Base-by-base conservation (phyloP, 2,113 vertebrate species). In the Poecilia latipinna region DNA sequence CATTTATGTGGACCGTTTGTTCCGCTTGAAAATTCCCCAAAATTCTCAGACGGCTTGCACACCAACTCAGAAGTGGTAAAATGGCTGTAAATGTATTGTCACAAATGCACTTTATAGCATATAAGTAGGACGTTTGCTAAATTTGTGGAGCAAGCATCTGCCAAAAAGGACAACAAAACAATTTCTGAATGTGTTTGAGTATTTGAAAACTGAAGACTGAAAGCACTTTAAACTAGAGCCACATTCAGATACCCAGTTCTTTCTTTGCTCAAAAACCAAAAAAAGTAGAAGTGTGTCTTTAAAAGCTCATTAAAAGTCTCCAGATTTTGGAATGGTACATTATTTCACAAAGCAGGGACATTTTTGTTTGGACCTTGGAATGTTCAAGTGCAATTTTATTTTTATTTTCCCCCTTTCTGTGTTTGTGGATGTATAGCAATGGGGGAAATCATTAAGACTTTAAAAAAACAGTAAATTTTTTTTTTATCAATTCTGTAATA, bases 1-100 rank as follows among this genome's bases (percentile, higher is more conserved):
- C 81, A 61, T 81, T 81, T 69, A 72, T 82, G 70, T 73, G 79
- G 61, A 33, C 78, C 63, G 22, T 77, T 84, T 82, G 77, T 82
- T 29, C 72, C 68, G 13, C 54, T 62, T 75, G 68, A 79, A 67
- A 37, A 57, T 67, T 75, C 83, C 67, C 79, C 29, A 31, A 74
- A 78, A 86, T 61, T 65, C 80, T 76, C 68, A 64, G 63, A 31
- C 74, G 35, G 65, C 67, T 65, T 39, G 68, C 75, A 70, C 60
- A 85, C 64, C 28, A 85, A 82, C 57, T n/a, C 19, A 13, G 62
- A 65, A 15, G 31, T 74, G 68, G 39, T 17, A 13, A 29, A 31
- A 42, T 33, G 61, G 32, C 65, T 69, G 71, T 19, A 35, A 65
- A 65, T 74, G 33, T 22, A 22, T 42, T 33, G 10, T 37, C 26